Evolutionary conservation across 2,888 invertebrate species (phyloP).

Genomic region (Tholera decimalis): DNA sequence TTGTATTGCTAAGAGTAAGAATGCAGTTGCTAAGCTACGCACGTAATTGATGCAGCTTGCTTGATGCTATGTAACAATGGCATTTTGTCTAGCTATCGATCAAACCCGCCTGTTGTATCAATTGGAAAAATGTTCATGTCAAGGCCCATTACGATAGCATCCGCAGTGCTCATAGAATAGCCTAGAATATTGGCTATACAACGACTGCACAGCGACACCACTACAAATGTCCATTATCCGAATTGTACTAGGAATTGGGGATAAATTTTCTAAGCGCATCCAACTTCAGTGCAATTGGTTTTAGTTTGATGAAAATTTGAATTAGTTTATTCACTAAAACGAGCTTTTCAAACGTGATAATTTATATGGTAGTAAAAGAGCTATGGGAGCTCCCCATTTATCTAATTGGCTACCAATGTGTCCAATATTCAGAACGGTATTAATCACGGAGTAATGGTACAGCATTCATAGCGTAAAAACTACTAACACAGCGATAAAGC

Average conservation of each 20-base stretch:
- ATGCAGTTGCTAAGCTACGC: slow-evolving; percentile 52
- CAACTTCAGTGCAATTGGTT: slow-evolving; percentile 39
- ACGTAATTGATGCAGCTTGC: slow-evolving; percentile 47
- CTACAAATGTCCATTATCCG: slow-evolving; percentile 45
- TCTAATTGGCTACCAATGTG: slow-evolving; percentile 40
- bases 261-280: slow-evolving; percentile 46
- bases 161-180: slow-evolving; percentile 20
- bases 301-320: slow-evolving; percentile 51
- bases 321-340: slow-evolving; percentile 35
- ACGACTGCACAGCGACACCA: slow-evolving; percentile 9
- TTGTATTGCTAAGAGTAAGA: slow-evolving; percentile 60
- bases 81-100: slow-evolving; percentile 41
- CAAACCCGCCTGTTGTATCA: slow-evolving; percentile 40
- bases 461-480: slow-evolving; percentile 52
- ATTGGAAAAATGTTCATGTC: slow-evolving; percentile 46
- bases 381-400: slow-evolving; percentile 17
- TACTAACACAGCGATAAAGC: slow-evolving; percentile 66
- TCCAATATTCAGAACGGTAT: slow-evolving; percentile 20
- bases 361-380: slow-evolving; percentile 27
- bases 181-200: slow-evolving; percentile 34
- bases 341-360: slow-evolving; percentile 30
- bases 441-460: slow-evolving; percentile 47
- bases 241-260: slow-evolving; percentile 47
- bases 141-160: slow-evolving; percentile 48
- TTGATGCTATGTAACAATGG: slow-evolving; percentile 40